A percentile compares a stretch with the other conserved stretches of the same genome.
These are phyloP conservation scores for Drosophila infuscata DNA, from an alignment of 2,888 invertebrate species.

Conservation along the genomic window DNA sequence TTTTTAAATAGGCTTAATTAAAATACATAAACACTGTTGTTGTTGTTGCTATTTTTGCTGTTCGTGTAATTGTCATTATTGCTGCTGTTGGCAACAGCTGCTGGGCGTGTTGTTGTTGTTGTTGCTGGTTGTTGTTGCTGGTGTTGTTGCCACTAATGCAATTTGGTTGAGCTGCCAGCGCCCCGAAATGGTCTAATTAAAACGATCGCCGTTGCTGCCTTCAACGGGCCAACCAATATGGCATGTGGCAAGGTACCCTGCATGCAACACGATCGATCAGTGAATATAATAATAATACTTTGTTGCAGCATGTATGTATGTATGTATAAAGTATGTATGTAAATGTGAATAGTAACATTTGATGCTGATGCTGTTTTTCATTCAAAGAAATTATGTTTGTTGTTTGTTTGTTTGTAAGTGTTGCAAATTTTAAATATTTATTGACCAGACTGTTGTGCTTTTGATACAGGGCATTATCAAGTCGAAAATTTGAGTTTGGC, in stretches of 20 bases:
- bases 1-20: constrained; percentile 60
- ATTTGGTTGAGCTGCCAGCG: constrained; percentile 35
- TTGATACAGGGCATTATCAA: constrained; percentile 6
- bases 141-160: constrained; percentile 30
- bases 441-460: background rate
- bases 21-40: constrained; percentile 47
- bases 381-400: too few relatives aligned
- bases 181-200: constrained; percentile 75
- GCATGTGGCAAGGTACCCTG: constrained; percentile 27
- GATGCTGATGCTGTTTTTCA: too few relatives aligned
- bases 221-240: constrained; percentile 35
- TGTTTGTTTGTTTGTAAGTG: too few relatives aligned
- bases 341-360: background rate
- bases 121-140: constrained; percentile 17
- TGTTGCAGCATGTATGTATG: background rate
- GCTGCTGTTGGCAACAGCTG: constrained; percentile 34
- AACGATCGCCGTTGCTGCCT: constrained; percentile 45
- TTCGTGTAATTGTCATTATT: constrained; percentile 19
- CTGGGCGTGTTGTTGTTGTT: constrained; percentile 10
- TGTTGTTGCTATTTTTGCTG: constrained; percentile 10
- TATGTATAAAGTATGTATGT: background rate
- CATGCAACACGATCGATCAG: fast-evolving
- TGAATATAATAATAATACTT: background rate
- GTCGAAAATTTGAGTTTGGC: background rate
- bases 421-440: background rate